phyloP scores from a whole-genome alignment of 2,888 invertebrate species.

The Pseudococcus longispinus region DNA sequence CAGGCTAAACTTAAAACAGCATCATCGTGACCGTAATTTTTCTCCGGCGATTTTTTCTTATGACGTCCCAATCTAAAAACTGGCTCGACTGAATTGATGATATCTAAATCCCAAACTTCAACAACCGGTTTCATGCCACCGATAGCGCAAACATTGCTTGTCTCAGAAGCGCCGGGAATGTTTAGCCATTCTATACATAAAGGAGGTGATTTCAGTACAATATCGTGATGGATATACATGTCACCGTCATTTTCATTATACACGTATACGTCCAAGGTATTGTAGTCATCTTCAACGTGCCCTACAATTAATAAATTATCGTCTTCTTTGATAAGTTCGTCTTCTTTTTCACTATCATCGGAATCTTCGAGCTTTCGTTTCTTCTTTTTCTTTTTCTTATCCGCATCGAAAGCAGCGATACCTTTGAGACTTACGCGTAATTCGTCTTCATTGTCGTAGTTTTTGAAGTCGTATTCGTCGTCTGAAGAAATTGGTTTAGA shows the following conservation, averaged over 20 bases:
- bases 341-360: slow-evolving; percentile 78
- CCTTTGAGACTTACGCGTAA: slow-evolving; percentile 60
- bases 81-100: slow-evolving; percentile 90
- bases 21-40: slow-evolving; percentile 72
- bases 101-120: slow-evolving; percentile 96
- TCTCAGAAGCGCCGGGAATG: slow-evolving; percentile 68
- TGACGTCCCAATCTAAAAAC: slow-evolving; percentile 68
- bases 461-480: slow-evolving; percentile 77
- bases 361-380: slow-evolving; percentile 62
- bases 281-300: slow-evolving; percentile 85
- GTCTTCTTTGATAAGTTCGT: slow-evolving; percentile 83
- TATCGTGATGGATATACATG: slow-evolving; percentile 93
- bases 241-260: slow-evolving; percentile 89
- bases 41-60: slow-evolving; percentile 72
- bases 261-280: slow-evolving; percentile 87
- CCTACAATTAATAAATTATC: slow-evolving; percentile 91
- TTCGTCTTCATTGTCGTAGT: slow-evolving; percentile 76
- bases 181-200: slow-evolving; percentile 92
- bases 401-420: slow-evolving; percentile 61
- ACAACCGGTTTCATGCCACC: slow-evolving; percentile 93
- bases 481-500: slow-evolving; percentile 61
- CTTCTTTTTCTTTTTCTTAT: slow-evolving; percentile 60
- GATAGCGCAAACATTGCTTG: slow-evolving; percentile 86
- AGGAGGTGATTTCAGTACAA: slow-evolving; percentile 86
- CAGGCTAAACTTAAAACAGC: slow-evolving; percentile 91